Conservation (phyloP, 1,140 invertebrate species). For the Geopemphigus sp. region DNA sequence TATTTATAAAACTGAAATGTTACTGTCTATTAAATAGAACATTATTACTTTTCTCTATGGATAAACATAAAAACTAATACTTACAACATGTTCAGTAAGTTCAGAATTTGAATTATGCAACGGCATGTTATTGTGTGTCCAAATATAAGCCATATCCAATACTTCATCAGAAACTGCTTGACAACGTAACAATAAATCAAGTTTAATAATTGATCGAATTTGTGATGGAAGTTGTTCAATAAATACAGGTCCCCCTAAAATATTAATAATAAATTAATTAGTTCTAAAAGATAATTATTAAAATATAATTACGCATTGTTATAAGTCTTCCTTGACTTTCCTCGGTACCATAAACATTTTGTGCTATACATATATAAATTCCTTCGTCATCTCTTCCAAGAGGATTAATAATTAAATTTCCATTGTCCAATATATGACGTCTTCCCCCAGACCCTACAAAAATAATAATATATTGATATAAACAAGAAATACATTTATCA, state of each 20-base stretch:
- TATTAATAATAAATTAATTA: slow-evolving; percentile 19
- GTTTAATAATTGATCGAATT: slow-evolving; percentile 67
- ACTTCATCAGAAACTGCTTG: slow-evolving; percentile 75
- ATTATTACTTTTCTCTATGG: too few relatives aligned
- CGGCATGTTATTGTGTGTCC: slow-evolving; percentile 76
- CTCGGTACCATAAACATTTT: slow-evolving; percentile 78
- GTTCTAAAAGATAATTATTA: too few relatives aligned
- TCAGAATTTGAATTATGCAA: slow-evolving; percentile 32
- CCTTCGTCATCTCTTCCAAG: slow-evolving; percentile 84
- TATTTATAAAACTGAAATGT: too few relatives aligned
- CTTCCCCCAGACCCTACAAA: slow-evolving; percentile 65
- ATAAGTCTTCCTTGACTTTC: slow-evolving; percentile 77
- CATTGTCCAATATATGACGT: slow-evolving; percentile 75
- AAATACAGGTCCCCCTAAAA: slow-evolving; percentile 67
- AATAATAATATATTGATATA: neutral
- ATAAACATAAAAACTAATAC: too few relatives aligned
- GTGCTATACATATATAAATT: slow-evolving; percentile 82
- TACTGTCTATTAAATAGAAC: too few relatives aligned
- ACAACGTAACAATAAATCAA: slow-evolving; percentile 74
- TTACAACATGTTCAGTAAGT: slow-evolving; percentile 3
- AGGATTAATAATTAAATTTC: slow-evolving; percentile 82
- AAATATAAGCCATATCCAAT: slow-evolving; percentile 84
- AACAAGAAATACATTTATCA: too few relatives aligned
- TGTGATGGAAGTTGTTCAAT: slow-evolving; percentile 65
- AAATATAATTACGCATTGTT: slow-evolving; percentile 69